Conservation (phyloP, 2,113 vertebrate species). For the Phocoena sinus region DNA sequence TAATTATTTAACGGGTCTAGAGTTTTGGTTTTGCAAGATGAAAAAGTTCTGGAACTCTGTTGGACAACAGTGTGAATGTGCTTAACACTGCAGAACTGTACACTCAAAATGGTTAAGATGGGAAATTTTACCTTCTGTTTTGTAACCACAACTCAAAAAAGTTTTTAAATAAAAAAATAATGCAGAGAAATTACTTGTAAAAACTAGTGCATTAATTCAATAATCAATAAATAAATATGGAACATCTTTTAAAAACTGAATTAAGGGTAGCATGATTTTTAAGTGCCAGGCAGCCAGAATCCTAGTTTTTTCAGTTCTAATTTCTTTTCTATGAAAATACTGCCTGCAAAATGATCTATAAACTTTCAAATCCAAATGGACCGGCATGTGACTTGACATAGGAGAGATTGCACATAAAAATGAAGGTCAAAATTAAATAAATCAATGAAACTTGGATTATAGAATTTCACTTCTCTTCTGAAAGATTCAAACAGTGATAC, state of each 20-base stretch:
- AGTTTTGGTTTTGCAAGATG: background rate
- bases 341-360: background rate
- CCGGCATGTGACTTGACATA: background rate
- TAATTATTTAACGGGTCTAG: background rate
- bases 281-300: background rate
- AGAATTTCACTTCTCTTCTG: conserved; percentile 75
- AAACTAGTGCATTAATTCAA: background rate
- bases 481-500: conserved; percentile 56
- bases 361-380: background rate
- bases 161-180: background rate
- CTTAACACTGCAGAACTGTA: background rate
- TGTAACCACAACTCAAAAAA: background rate
- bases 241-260: background rate
- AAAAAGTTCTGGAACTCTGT: background rate
- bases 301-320: background rate
- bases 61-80: background rate
- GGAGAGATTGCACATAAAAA: conserved; percentile 10
- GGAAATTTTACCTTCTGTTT: background rate
- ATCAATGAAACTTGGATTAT: conserved; percentile 41
- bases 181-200: background rate
- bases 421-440: conserved; percentile 45
- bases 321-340: background rate
- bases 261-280: background rate
- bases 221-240: background rate
- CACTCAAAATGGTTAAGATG: background rate